phyloP scores from a whole-genome alignment of 2,888 invertebrate species.

The Petrolisthes cinctipes region DNA sequence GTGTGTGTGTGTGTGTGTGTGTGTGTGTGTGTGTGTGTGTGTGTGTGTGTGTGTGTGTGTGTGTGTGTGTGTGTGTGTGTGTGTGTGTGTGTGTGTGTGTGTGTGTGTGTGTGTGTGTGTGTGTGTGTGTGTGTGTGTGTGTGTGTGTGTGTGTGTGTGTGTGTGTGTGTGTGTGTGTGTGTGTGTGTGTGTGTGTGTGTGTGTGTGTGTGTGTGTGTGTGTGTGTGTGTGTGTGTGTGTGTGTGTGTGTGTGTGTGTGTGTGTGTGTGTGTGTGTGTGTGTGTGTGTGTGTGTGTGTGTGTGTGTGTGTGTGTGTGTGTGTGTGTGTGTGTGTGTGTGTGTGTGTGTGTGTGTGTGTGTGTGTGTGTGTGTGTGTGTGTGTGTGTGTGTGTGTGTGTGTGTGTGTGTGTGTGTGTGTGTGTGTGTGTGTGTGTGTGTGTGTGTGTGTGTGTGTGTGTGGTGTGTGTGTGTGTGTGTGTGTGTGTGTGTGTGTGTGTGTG shows the following conservation, averaged over 20 bases:
- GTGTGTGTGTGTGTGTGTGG: not conserved
- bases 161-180: not conserved
- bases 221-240: not conserved
- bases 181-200: too few relatives aligned
- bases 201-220: too few relatives aligned
- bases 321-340: not conserved
- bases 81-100: too few relatives aligned
- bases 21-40: not conserved
- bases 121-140: not conserved
- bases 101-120: not conserved
- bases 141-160: not conserved
- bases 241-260: conserved; percentile 24
- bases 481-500: not conserved
- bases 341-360: not conserved
- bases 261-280: conserved; percentile 26
- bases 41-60: not conserved
- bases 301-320: conserved; percentile 18
- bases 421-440: not conserved
- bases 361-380: not conserved
- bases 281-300: conserved; percentile 32
- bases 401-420: conserved; percentile 25
- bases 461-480: not conserved
- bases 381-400: conserved; percentile 1
- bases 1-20: conserved; percentile 25
- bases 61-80: not conserved